These are phyloP conservation scores for Promerops cafer DNA, from an alignment of 2,113 vertebrate genomes.

Conservation along the genomic window DNA sequence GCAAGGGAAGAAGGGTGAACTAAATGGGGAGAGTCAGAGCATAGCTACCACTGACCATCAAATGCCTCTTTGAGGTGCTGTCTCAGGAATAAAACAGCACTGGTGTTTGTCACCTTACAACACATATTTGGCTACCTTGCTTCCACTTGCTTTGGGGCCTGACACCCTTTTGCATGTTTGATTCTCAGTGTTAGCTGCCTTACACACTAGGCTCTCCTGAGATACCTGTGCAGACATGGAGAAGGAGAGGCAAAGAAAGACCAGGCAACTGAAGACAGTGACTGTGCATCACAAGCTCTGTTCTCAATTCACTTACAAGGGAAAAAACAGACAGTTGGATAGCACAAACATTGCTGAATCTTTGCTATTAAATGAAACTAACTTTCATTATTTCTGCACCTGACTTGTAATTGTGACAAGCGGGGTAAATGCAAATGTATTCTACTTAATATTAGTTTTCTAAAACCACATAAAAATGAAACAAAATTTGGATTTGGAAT, in stretches of 20 bases:
- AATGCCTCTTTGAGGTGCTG: not conserved
- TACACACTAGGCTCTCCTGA: not conserved
- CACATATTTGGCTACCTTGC: not conserved
- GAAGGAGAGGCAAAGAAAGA: not conserved
- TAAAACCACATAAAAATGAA: conserved; percentile 45
- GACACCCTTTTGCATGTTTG: not conserved
- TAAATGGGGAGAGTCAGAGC: not conserved
- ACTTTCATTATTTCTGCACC: not conserved
- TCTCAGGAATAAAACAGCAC: not conserved
- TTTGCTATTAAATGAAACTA: not conserved
- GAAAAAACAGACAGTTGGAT: not conserved
- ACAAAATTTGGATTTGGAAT: conserved; percentile 10
- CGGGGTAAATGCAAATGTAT: not conserved
- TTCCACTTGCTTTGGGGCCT: not conserved
- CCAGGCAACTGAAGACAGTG: not conserved
- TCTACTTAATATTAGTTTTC: conserved; percentile 19
- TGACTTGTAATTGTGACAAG: conserved; percentile 33
- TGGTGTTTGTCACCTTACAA: not conserved
- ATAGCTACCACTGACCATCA: not conserved
- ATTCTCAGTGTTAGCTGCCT: not conserved
- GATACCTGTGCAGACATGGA: not conserved
- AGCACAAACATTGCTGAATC: not conserved
- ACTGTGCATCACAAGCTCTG: not conserved
- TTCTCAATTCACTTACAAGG: not conserved
- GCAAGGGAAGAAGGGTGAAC: not conserved